phyloP scores from a whole-genome alignment of 2,113 vertebrate genomes.

The Sylvicapra grimmia region DNA sequence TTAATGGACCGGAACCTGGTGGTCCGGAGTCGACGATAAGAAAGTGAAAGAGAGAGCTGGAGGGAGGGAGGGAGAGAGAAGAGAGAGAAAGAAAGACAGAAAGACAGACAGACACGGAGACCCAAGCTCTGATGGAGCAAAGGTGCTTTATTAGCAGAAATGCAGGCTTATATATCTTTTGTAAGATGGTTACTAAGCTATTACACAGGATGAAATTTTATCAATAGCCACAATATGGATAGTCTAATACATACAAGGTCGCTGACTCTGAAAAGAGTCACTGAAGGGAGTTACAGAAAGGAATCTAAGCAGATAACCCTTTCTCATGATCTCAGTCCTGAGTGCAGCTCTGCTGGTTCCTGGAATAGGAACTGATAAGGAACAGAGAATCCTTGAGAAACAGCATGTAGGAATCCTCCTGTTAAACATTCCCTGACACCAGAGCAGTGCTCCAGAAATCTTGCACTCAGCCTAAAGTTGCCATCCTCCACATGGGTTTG shows the following conservation, averaged over 20 bases:
- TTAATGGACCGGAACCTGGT: background rate
- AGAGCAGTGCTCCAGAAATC: background rate
- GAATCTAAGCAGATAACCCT: background rate
- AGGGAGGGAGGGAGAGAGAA: too few relatives aligned
- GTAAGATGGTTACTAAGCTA: background rate
- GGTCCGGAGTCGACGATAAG: background rate
- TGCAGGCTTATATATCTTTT: background rate
- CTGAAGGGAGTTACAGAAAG: background rate
- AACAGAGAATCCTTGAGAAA: background rate
- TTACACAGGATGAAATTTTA: background rate
- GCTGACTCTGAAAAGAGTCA: background rate
- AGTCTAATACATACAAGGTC: background rate
- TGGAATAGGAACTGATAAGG: background rate
- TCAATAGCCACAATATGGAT: background rate
- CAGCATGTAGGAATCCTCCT: background rate
- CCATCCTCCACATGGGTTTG: background rate
- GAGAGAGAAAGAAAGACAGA: too few relatives aligned
- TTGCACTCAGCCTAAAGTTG: background rate
- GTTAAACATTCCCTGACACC: background rate
- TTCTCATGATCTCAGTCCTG: background rate
- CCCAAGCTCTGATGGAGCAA: too few relatives aligned
- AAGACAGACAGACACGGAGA: accelerated
- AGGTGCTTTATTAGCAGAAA: too few relatives aligned
- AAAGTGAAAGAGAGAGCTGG: background rate
- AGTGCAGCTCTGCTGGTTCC: background rate